Conservation (phyloP, 2,888 invertebrate species). For the Sarcophaga carnaria region DNA sequence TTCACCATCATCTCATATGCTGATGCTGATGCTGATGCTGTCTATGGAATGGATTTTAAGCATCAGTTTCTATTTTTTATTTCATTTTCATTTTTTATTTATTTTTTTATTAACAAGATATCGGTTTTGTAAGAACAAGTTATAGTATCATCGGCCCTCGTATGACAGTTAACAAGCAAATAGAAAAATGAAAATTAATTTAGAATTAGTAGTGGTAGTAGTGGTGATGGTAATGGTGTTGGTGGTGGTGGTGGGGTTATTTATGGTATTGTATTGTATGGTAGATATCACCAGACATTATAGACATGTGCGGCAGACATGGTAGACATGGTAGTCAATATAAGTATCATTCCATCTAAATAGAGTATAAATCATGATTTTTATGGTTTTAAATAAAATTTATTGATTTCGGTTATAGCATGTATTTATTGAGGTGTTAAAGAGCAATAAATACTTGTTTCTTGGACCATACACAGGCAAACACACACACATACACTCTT, state of each 20-base stretch:
- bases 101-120: neutral
- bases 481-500: neutral
- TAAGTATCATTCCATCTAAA: constrained; percentile 19
- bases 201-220: neutral
- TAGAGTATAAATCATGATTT: constrained; percentile 57
- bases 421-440: constrained; percentile 65
- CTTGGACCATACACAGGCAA: neutral
- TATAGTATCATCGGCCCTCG: too few relatives aligned
- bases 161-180: too few relatives aligned
- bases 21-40: too few relatives aligned
- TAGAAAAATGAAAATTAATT: too few relatives aligned
- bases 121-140: constrained; percentile 28
- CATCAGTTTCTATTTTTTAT: constrained; percentile 2
- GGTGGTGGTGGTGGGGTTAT: neutral
- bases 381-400: constrained; percentile 64
- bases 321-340: neutral
- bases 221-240: neutral
- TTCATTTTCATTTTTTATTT: too few relatives aligned
- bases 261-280: neutral
- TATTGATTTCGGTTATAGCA: constrained; percentile 62
- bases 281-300: neutral
- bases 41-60: constrained; percentile 9
- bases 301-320: neutral
- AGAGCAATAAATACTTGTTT: constrained; percentile 64
- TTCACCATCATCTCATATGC: too few relatives aligned